Percentiles rank a stretch among this genome's conserved stretches.
These are phyloP conservation scores for Prenolepis imparis DNA, from an alignment of 2,888 invertebrate genomes.

Conservation along the genomic window DNA sequence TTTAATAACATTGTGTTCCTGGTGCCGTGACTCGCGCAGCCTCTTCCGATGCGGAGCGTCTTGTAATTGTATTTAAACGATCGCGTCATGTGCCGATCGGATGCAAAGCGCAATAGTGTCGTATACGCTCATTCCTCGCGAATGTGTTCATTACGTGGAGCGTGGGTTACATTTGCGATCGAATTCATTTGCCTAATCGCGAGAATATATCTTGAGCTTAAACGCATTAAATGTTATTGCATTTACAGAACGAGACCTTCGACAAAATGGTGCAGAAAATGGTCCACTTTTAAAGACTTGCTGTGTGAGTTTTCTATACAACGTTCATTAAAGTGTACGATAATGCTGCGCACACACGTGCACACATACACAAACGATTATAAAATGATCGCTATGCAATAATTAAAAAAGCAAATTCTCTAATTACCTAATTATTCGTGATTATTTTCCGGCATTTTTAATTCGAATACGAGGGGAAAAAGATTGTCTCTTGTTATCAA, in stretches of 20 bases:
- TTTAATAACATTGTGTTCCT: constrained; percentile 40
- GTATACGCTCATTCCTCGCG: constrained; percentile 11
- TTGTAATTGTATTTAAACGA: constrained; percentile 44
- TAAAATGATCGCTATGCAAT: neutral
- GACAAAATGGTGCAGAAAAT: constrained; percentile 1
- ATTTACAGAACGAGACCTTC: constrained; percentile 11
- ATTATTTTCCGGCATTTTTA: neutral
- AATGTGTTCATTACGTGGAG: constrained; percentile 42
- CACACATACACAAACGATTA: neutral
- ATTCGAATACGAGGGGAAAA: neutral
- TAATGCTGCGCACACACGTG: neutral
- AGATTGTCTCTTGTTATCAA: neutral
- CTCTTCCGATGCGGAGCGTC: neutral
- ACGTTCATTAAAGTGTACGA: neutral
- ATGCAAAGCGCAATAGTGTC: constrained; percentile 17
- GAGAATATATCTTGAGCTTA: constrained; percentile 13
- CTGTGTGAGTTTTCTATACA: neutral
- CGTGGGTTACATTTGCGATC: constrained; percentile 30
- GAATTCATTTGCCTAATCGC: constrained; percentile 42
- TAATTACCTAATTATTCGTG: neutral
- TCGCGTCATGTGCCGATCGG: constrained; percentile 38
- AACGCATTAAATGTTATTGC: constrained; percentile 25
- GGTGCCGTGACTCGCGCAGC: neutral
- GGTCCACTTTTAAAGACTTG: neutral
- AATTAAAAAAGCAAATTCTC: neutral